A percentile compares a stretch with the other conserved stretches of the same genome.
phyloP scores from a whole-genome alignment of 2,113 vertebrate species.

The Boleophthalmus pectinirostris region DNA sequence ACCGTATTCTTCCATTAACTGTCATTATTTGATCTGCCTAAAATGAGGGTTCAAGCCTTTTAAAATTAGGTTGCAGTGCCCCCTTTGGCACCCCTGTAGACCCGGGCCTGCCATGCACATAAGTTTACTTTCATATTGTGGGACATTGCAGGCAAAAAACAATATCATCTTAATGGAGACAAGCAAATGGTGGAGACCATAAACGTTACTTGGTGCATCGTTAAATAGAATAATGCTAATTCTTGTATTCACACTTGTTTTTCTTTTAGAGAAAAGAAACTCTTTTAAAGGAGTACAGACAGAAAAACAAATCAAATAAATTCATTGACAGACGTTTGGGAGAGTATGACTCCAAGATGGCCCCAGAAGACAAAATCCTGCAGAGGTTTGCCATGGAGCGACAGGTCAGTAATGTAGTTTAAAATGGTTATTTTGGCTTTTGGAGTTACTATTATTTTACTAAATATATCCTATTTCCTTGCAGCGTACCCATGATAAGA shows the following conservation, averaged over 20 bases:
- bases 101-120: no score
- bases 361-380: slow-evolving; percentile 92
- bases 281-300: slow-evolving; percentile 90
- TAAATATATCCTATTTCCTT: background rate
- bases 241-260: background rate
- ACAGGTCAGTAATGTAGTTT: slow-evolving; percentile 78
- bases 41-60: no score
- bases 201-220: no score
- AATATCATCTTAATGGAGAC: no score
- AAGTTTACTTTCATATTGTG: no score
- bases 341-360: slow-evolving; percentile 86
- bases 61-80: no score
- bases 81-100: no score
- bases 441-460: background rate
- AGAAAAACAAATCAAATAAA: slow-evolving; percentile 83
- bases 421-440: background rate
- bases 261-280: slow-evolving; percentile 87
- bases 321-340: slow-evolving; percentile 90
- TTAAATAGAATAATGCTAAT: background rate
- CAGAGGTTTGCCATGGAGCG: slow-evolving; percentile 91
- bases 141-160: no score
- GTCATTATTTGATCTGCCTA: no score
- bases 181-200: no score
- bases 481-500: slow-evolving; percentile 86
- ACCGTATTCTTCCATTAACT: no score